phyloP scores from a whole-genome alignment of 2,113 vertebrate genomes.

The Bungarus multicinctus region DNA sequence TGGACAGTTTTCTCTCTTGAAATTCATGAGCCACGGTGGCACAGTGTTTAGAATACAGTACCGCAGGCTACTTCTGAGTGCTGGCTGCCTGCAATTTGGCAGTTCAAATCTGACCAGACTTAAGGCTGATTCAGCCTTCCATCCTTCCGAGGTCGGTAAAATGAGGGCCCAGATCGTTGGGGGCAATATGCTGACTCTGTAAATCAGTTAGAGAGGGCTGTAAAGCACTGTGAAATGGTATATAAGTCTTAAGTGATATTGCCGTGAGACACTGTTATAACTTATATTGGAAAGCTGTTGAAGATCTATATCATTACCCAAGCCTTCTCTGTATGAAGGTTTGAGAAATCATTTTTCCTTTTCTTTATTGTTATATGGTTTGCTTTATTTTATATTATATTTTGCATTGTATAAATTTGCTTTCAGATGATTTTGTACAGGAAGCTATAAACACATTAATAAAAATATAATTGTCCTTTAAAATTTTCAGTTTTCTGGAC shows the following conservation, averaged over 20 bases:
- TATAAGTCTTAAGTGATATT: no score
- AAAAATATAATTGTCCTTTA: not conserved
- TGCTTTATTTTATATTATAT: not conserved
- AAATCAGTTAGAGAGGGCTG: no score
- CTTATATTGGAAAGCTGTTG: not conserved
- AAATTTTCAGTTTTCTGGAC: not conserved
- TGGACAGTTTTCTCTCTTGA: not conserved
- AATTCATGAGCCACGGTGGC: not conserved
- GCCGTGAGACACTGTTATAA: not conserved
- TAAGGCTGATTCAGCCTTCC: no score
- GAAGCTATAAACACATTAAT: not conserved
- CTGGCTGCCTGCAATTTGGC: no score
- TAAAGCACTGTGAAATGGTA: no score
- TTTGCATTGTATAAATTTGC: not conserved
- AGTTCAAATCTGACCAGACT: no score
- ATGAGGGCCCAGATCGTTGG: no score
- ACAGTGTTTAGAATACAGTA: no score
- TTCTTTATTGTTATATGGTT: not conserved
- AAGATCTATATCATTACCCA: not conserved
- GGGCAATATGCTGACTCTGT: no score
- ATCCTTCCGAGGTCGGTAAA: no score
- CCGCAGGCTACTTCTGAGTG: no score
- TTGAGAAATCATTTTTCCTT: not conserved
- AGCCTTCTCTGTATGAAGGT: not conserved
- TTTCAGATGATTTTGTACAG: not conserved